Conservation (phyloP, 2,888 invertebrate species). For the Caenorhabditis becei region DNA sequence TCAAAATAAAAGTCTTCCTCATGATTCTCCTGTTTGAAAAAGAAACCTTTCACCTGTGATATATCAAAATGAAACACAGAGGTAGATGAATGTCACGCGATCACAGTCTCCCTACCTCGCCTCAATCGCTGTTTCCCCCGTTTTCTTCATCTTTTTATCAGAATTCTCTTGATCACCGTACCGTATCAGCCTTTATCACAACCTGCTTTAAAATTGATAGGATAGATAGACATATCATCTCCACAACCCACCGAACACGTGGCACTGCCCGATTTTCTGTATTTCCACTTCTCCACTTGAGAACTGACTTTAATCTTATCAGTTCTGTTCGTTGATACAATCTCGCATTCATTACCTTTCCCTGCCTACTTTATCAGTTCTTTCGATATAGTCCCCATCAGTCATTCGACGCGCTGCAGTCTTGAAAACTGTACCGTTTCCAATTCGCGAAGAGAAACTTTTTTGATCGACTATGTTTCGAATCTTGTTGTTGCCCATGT, state of each 20-base stretch:
- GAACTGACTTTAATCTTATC: slow-evolving; percentile 53
- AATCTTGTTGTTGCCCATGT: not conserved
- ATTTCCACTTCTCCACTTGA: slow-evolving; percentile 4
- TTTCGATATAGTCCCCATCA: slow-evolving; percentile 33
- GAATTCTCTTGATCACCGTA: slow-evolving; percentile 14
- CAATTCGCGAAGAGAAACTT: not conserved
- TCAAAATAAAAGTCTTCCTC: slow-evolving; percentile 11
- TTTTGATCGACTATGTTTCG: not conserved
- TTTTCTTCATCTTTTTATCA: slow-evolving; percentile 25
- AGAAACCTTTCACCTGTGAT: not conserved
- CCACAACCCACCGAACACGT: slow-evolving; percentile 47
- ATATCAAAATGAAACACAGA: not conserved
- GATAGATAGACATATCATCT: slow-evolving; percentile 37
- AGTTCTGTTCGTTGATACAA: slow-evolving; percentile 59
- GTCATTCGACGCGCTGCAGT: slow-evolving; percentile 24
- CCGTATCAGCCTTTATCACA: slow-evolving; percentile 12
- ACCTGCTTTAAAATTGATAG: slow-evolving; percentile 49
- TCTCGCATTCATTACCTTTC: slow-evolving; percentile 45
- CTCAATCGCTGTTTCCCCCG: not conserved
- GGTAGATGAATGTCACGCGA: slow-evolving; percentile 19
- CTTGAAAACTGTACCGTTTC: slow-evolving; percentile 9
- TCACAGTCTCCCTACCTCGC: not conserved
- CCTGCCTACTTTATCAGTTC: slow-evolving; percentile 50
- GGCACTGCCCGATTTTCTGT: slow-evolving; percentile 26
- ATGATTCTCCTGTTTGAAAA: not conserved